Evolutionary conservation across 2,113 vertebrate species (phyloP).

Genomic region (Coptodon bakossiorum): DNA sequence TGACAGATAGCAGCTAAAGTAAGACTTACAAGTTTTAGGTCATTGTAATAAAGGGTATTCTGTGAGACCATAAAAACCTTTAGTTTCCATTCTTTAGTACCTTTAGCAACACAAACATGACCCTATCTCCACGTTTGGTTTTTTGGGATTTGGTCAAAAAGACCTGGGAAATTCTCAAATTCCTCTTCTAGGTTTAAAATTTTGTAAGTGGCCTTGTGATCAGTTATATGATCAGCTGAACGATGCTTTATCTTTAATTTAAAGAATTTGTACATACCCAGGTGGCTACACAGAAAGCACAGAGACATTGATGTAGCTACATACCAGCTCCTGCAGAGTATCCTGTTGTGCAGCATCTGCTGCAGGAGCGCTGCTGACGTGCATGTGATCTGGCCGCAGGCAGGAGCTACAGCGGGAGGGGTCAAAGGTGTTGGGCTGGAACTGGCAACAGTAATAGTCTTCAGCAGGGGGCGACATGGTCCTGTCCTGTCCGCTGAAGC

Average conservation of each 20-base stretch:
- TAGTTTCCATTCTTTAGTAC: not conserved
- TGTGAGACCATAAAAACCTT: not conserved
- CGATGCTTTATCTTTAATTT: not conserved
- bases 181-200: not conserved
- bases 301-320: not conserved
- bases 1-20: not conserved
- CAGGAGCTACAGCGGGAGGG: constrained; percentile 51
- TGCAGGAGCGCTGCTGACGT: not conserved
- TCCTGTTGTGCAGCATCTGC: not conserved
- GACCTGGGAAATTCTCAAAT: not conserved
- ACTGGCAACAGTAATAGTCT: constrained; percentile 49
- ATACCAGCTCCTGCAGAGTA: not conserved
- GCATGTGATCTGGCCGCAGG: constrained; percentile 56
- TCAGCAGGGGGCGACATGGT: constrained; percentile 32
- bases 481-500: not conserved
- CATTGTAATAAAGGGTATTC: not conserved
- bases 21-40: not conserved
- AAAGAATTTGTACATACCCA: not conserved
- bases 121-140: not conserved
- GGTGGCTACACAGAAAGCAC: not conserved
- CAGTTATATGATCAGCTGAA: not conserved
- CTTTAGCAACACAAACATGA: not conserved
- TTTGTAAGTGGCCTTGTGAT: not conserved
- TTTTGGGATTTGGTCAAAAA: not conserved
- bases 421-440: constrained; percentile 62